These are phyloP conservation scores for Anagyrus pseudococci DNA, from an alignment of 2,888 invertebrate species.

Conservation along the genomic window DNA sequence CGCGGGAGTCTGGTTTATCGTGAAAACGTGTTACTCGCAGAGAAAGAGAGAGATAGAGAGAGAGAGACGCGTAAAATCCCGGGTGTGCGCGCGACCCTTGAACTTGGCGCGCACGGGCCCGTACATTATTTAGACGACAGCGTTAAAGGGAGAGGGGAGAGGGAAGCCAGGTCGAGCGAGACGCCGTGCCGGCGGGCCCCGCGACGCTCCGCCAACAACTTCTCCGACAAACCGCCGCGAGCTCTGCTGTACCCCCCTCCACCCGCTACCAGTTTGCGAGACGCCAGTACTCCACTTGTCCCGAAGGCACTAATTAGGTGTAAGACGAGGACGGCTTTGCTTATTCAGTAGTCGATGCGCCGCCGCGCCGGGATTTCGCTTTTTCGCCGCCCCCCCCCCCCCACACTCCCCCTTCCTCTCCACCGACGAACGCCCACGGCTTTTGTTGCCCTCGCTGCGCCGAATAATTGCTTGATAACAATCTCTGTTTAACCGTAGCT, in stretches of 20 bases:
- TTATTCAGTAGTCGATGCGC: constrained; percentile 21
- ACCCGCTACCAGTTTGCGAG: background rate
- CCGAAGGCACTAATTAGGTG: constrained; percentile 32
- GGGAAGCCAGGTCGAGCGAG: background rate
- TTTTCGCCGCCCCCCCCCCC: background rate
- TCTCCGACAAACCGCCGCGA: constrained; percentile 22
- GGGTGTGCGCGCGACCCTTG: constrained; percentile 16
- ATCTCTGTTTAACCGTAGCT: no score
- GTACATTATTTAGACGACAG: constrained; percentile 47
- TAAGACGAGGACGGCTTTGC: constrained; percentile 29
- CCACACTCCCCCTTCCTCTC: no score
- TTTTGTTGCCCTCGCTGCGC: no score
- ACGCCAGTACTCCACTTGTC: constrained; percentile 7
- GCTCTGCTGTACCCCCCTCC: constrained; percentile 1
- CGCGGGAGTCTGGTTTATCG: constrained; percentile 38
- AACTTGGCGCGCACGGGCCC: constrained; percentile 33
- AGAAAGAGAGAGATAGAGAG: no score
- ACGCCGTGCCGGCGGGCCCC: background rate
- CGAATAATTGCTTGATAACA: no score
- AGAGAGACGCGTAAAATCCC: constrained; percentile 31
- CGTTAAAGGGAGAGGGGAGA: constrained; percentile 15
- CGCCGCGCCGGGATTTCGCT: background rate
- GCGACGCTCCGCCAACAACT: constrained; percentile 21
- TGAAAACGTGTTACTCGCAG: constrained; percentile 40
- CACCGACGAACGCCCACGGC: no score